Evolutionary conservation across 2,113 vertebrate species (phyloP), one percentile per base, ranked within the genome.

Genomic region (Talpa occidentalis): DNA sequence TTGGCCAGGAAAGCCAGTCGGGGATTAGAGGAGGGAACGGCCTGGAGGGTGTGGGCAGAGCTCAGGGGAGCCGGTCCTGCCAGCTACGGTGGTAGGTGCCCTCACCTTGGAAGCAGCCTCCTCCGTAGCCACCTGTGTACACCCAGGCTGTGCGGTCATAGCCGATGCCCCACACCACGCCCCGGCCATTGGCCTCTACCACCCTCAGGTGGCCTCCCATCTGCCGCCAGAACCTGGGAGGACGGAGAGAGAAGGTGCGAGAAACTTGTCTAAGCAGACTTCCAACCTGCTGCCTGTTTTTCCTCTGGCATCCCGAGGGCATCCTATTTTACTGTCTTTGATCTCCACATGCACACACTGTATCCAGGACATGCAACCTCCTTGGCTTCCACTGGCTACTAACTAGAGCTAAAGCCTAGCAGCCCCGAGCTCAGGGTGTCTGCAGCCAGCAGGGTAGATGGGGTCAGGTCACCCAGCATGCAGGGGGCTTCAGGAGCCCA

Each of bases 121-220:
- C 99, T 10, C 99, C 99, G 0, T 99, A 99, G 80, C 99, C 99
- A 0, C 99, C 99, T 0, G 99, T 99, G 95, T 99, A 98, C 26
- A 99, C 98, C 99, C 99, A 99, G 74, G 99, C 99, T 0, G 99
- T 99, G 98, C 99, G 98, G 96, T 99, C 99, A 0, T 99, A 99
- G 78, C 99, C 99, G 0, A 99, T 92, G 62, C 99, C 99, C 99
- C 99, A 99, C 49, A 99, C 99, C 14, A 99, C 97, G 2, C 99
- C 99, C 0, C 94, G 97, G 81, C 98, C 98, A 95, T 99, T 99
- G 96, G 99, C 98, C 97, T 99, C 99, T 6, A 99, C 95, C 84
- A 98, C 15, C 3, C 98, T 98, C 62, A 99, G 98, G 95, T 99
- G 99, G 15, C 99, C 99, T 70, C 99, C 99, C 7, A 99, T 98